phyloP scores from a whole-genome alignment of 2,888 invertebrate genomes.

The Dryadula phaetusa region DNA sequence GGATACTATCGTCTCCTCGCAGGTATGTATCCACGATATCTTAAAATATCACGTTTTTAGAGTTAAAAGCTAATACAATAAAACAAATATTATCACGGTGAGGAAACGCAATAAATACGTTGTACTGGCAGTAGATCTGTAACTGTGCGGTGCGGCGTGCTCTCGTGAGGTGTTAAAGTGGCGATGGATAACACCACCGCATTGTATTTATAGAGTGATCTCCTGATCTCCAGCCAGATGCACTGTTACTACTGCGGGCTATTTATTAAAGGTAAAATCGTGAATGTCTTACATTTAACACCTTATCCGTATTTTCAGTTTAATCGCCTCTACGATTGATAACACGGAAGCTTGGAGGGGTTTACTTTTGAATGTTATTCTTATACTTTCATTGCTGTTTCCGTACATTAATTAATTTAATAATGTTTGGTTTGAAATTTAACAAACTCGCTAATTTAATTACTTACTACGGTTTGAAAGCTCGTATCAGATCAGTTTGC shows the following conservation, averaged over 20 bases:
- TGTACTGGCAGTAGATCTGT: background rate
- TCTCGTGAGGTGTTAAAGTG: constrained; percentile 13
- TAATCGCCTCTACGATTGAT: background rate
- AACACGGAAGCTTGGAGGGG: background rate
- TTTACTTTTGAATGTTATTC: background rate
- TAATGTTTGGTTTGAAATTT: too few species aligned
- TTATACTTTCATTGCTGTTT: too few species aligned
- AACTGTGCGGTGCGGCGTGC: background rate
- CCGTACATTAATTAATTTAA: too few species aligned
- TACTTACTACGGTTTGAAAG: background rate
- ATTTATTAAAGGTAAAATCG: constrained; percentile 19
- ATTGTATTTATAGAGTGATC: constrained; percentile 29
- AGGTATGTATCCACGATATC: background rate
- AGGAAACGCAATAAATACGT: background rate
- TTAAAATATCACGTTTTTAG: background rate
- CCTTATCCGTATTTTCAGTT: constrained; percentile 17
- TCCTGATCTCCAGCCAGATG: constrained; percentile 20
- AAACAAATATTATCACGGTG: background rate
- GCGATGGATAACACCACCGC: constrained; percentile 23
- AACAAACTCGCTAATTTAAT: too few species aligned
- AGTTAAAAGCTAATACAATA: background rate
- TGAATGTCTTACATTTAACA: constrained; percentile 16
- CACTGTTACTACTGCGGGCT: background rate
- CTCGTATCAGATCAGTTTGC: background rate
- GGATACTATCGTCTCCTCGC: too few species aligned